phyloP scores from a whole-genome alignment of 1,140 invertebrate species.

The Saccostrea glomerata region DNA sequence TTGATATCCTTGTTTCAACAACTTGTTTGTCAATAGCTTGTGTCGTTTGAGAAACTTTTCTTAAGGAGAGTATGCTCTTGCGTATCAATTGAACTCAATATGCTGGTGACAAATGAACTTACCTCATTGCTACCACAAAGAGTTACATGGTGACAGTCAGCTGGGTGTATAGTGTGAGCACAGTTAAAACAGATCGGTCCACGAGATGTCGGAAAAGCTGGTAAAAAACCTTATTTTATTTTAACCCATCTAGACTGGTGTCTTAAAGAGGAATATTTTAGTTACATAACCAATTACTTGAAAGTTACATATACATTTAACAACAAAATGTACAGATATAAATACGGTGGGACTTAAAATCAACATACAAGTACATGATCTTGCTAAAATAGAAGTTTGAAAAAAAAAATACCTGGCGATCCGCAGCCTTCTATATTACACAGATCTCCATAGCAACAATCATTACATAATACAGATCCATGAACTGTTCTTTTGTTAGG shows the following conservation, averaged over 20 bases:
- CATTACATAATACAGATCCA: neutral
- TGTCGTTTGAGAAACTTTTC: too few relatives aligned
- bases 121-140: conserved; percentile 8
- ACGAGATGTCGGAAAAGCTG: neutral
- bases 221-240: neutral
- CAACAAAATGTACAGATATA: too few relatives aligned
- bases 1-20: neutral
- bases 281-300: too few relatives aligned
- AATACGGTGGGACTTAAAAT: too few relatives aligned
- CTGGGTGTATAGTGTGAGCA: neutral
- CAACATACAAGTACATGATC: neutral
- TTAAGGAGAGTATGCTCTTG: too few relatives aligned
- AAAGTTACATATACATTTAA: too few relatives aligned
- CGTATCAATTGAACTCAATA: too few relatives aligned
- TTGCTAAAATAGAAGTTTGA: neutral
- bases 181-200: conserved; percentile 18
- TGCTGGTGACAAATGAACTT: neutral
- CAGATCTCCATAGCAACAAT: neutral
- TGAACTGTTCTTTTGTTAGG: neutral
- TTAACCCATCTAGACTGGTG: too few relatives aligned
- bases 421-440: neutral
- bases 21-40: too few relatives aligned
- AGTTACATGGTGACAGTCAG: neutral
- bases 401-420: neutral
- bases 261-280: too few relatives aligned